phyloP scores from a whole-genome alignment of 2,113 vertebrate species.

The Nesogale talazaci region DNA sequence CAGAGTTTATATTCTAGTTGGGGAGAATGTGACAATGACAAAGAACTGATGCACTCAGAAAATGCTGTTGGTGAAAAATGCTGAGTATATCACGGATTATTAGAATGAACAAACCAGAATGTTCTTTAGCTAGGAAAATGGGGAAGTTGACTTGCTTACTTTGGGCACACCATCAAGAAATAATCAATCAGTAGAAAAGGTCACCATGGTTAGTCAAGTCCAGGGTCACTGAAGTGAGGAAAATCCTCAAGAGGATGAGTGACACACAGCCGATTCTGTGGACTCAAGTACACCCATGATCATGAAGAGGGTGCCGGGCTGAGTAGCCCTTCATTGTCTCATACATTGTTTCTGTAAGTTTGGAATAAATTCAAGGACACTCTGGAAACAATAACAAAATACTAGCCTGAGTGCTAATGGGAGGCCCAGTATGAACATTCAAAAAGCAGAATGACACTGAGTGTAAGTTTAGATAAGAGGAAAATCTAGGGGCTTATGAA shows the following conservation, averaged over 20 bases:
- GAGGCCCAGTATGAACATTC: constrained; percentile 16
- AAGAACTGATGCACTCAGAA: not conserved
- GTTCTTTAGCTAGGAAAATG: not conserved
- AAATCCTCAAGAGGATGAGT: not conserved
- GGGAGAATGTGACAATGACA: constrained; percentile 16
- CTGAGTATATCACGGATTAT: not conserved
- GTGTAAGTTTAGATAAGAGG: not conserved
- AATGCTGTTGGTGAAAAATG: not conserved
- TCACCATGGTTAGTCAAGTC: not conserved
- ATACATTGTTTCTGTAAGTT: not conserved
- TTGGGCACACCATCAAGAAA: not conserved
- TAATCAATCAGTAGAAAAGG: not conserved
- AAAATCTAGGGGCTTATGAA: not conserved
- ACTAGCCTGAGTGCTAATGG: not conserved
- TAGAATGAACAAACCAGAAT: not conserved
- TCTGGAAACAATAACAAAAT: not conserved
- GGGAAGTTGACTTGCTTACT: not conserved
- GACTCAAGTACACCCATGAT: not conserved
- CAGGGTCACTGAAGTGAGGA: not conserved
- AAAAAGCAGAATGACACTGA: not conserved
- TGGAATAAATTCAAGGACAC: not conserved
- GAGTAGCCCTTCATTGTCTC: not conserved
- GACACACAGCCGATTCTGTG: not conserved
- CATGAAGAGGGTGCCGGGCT: not conserved
- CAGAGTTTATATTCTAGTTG: constrained; percentile 21